Evolutionary conservation across 2,888 invertebrate genomes (phyloP), one percentile per base, ranked within the genome.

Genomic region (Phorcus lineatus): DNA sequence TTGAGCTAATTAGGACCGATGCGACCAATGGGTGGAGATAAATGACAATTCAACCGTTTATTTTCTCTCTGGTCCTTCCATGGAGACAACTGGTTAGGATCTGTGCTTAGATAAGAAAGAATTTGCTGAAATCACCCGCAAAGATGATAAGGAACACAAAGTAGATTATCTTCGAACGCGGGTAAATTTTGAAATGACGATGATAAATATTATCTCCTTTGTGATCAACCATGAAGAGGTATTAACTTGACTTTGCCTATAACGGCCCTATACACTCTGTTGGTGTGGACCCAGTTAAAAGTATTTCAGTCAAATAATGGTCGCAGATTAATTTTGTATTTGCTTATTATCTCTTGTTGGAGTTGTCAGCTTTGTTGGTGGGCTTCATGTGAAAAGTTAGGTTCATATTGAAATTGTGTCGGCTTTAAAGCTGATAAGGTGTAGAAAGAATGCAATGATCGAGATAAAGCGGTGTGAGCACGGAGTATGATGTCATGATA

Each of bases 161-260:
- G 62, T 13, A 62, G 62, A 62, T 62, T 62, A 62, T 24, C 62
- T 28, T 4, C 28, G 28, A 28, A 28, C 28, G 17, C 24, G 62
- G 13, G 62, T 28, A 24, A 62, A 62, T 62, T 62, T 62, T 62
- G 24, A 62, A 62, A 62, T 24, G 62, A 62, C 62, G 62, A 62
- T 62, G 62, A 62, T 62, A 62, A 62, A 62, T 62, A 62, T 62
- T 62, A 62, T 62, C 62, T 62, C 17, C 28, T 62, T 62, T 62
- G 62, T 62, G 11, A 62, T 62, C 62, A 62, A 13, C 28, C n/a
- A 28, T 62, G 62, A 62, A 28, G 28, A 28, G 24, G 62, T 62
- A 62, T 62, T 62, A 62, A 62, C 28, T 62, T 62, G 62, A 62
- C 62, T 57, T 19, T 62, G 24, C 28, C 7, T 24, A n/a, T 13